Evolutionary conservation across 2,888 invertebrate species (phyloP), one percentile per base, ranked within the genome.

Genomic region (Cheilosia impressa): DNA sequence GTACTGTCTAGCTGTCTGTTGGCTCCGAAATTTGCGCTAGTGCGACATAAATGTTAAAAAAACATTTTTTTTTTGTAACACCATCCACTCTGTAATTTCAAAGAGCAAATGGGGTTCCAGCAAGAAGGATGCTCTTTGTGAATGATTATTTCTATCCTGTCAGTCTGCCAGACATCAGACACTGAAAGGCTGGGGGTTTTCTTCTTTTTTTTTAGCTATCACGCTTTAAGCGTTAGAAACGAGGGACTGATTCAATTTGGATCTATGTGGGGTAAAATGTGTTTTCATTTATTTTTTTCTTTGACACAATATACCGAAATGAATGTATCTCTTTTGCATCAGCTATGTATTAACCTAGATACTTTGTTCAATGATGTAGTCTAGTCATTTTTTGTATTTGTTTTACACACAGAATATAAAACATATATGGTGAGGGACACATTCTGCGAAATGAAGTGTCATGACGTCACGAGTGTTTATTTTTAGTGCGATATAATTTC

Each of bases 381-480:
- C 81, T 69, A 69, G 76, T 63, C 76, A 43, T 45, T 75, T 65
- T 24, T 58, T 52, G 6, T 19, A 22, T 17, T 45, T 34, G 27
- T 50, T 57, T 31, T 27, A 10, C 43, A 19, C 47, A 22, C 34
- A 65, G 19, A 2, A 47, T 17, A 55, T 17, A 53, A 10, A 38
- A 45, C 45, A 45, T 15, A 17, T n/a, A 45, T 17, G 24, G 9
- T 15, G 34, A 45, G 53, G 50, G 31, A 55, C 41, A 22, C 15
- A 62, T 31, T 9, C 19, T 38, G 41, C 43, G 43, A 50, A 75
- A 68, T 55, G 15, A 69, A 58, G 63, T 71, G 55, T 66, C 78
- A 72, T 57, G 66, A 68, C 65, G 55, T 66, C 78, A 72, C 52
- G 66, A 68, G 66, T 76, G 60, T 77, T 71, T 80, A 47, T 79